Percentiles rank a stretch among this genome's conserved stretches.
Conservation (phyloP, 2,797 vertebrate genomes). For the Takifugu rubripes region DNA sequence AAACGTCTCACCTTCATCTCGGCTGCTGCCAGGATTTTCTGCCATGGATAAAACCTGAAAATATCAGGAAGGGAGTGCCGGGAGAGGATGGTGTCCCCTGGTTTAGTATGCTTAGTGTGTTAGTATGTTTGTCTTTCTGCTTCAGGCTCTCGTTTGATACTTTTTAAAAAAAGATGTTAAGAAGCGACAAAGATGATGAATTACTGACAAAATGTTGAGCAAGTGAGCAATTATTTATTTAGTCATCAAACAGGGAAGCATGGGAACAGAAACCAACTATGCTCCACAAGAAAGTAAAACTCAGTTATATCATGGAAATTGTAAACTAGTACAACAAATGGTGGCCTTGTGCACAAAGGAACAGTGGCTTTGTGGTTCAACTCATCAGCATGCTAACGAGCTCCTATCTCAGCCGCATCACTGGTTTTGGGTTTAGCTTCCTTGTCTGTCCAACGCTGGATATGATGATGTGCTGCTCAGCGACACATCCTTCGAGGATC, state of each 20-base stretch:
- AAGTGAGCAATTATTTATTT: background rate
- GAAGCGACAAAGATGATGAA: background rate
- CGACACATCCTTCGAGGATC: no score
- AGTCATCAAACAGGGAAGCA: background rate
- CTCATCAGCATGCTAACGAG: no score
- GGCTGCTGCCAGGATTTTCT: slow-evolving; percentile 39
- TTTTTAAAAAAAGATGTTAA: background rate
- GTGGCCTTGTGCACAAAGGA: no score
- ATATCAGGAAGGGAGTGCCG: slow-evolving; percentile 25
- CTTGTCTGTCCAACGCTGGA: no score
- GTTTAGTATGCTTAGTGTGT: slow-evolving; percentile 4
- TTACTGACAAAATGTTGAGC: background rate
- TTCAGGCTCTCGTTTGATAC: slow-evolving; percentile 14
- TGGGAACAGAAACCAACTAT: background rate
- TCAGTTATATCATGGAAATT: background rate
- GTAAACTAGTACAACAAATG: background rate
- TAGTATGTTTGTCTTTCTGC: slow-evolving; percentile 23
- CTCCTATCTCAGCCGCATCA: no score
- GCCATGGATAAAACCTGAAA: slow-evolving; percentile 34
- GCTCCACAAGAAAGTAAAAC: background rate
- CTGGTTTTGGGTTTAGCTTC: no score
- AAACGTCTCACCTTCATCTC: slow-evolving; percentile 56
- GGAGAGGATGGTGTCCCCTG: slow-evolving; percentile 20
- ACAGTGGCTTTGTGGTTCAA: no score
- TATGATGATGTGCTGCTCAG: no score